These are phyloP conservation scores for Zenarchopterus dispar DNA, from an alignment of 2,797 vertebrate species.

Conservation along the genomic window DNA sequence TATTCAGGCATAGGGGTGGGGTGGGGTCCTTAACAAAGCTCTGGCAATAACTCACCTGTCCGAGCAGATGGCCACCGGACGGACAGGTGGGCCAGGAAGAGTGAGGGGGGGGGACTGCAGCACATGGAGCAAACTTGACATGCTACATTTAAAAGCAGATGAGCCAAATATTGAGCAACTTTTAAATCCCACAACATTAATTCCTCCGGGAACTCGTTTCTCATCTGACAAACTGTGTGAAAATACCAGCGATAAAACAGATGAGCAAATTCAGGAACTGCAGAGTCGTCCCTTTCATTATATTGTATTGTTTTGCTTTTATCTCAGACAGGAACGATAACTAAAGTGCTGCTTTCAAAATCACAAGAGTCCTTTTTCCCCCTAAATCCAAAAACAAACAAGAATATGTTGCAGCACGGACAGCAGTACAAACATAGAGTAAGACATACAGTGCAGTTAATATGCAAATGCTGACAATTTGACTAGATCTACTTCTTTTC, in stretches of 20 bases:
- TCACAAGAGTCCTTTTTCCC: constrained; percentile 28
- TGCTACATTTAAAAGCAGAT: constrained; percentile 60
- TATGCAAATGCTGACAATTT: constrained; percentile 72
- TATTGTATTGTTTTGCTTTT: constrained; percentile 58
- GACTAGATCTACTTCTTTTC: constrained; percentile 68
- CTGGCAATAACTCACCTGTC: constrained; percentile 77
- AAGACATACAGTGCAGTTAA: constrained; percentile 57
- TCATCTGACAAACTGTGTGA: constrained; percentile 25
- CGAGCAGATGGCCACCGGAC: constrained; percentile 47
- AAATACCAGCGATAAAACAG: constrained; percentile 31
- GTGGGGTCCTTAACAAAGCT: constrained; percentile 53
- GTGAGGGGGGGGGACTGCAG: constrained; percentile 49
- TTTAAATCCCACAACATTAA: constrained; percentile 50
- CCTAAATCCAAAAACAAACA: constrained; percentile 25
- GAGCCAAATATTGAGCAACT: constrained; percentile 62
- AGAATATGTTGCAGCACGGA: constrained; percentile 54
- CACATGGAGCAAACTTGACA: constrained; percentile 46
- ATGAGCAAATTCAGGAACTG: constrained; percentile 41
- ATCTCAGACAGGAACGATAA: constrained; percentile 55
- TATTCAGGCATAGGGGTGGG: constrained; percentile 7
- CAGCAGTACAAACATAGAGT: constrained; percentile 42
- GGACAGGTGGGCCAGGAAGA: constrained; percentile 25
- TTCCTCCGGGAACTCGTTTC: constrained; percentile 36
- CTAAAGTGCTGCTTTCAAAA: constrained; percentile 42
- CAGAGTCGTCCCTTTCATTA: constrained; percentile 20